Percentiles rank a stretch among this genome's conserved stretches.
Evolutionary conservation across 2,113 vertebrate genomes (phyloP).

Genomic region (Oryzias melastigma): DNA sequence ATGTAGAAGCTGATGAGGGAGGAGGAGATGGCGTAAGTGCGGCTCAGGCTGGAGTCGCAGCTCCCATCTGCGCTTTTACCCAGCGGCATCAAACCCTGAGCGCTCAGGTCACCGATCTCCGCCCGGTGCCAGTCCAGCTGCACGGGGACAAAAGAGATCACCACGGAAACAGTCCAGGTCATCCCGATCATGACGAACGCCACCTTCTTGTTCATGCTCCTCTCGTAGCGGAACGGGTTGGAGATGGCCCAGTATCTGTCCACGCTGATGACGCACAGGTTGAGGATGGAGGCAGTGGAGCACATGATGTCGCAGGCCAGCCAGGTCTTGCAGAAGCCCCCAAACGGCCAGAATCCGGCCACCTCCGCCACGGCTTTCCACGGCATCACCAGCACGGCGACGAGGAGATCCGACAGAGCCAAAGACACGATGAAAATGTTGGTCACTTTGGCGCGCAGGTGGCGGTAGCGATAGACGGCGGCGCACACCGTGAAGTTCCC

Average conservation of each 20-base stretch:
- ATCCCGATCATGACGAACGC: slow-evolving; percentile 60
- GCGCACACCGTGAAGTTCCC: slow-evolving; percentile 71
- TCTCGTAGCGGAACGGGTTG: slow-evolving; percentile 63
- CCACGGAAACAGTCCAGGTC: slow-evolving; percentile 63
- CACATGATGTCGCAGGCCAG: slow-evolving; percentile 71
- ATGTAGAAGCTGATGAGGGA: slow-evolving; percentile 69
- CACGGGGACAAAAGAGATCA: slow-evolving; percentile 67
- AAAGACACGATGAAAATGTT: slow-evolving; percentile 71
- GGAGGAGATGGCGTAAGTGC: slow-evolving; percentile 67
- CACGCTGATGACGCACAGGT: slow-evolving; percentile 67
- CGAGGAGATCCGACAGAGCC: slow-evolving; percentile 71
- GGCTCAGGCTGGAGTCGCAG: slow-evolving; percentile 66
- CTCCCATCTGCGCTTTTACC: slow-evolving; percentile 14
- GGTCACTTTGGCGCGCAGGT: slow-evolving; percentile 70
- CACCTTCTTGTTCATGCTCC: slow-evolving; percentile 60
- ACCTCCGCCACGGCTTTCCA: slow-evolving; percentile 70
- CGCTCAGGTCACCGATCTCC: slow-evolving; percentile 24
- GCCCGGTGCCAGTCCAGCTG: slow-evolving; percentile 66
- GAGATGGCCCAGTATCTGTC: slow-evolving; percentile 70
- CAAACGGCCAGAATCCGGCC: slow-evolving; percentile 67
- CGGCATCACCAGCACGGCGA: slow-evolving; percentile 72
- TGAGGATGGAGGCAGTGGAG: slow-evolving; percentile 68
- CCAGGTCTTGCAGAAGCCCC: slow-evolving; percentile 62
- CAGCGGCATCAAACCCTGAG: not conserved
- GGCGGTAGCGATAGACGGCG: slow-evolving; percentile 63